A percentile compares a stretch with the other conserved stretches of the same genome.
phyloP scores from a whole-genome alignment of 2,888 invertebrate species.

The Trisateles emortualis region DNA sequence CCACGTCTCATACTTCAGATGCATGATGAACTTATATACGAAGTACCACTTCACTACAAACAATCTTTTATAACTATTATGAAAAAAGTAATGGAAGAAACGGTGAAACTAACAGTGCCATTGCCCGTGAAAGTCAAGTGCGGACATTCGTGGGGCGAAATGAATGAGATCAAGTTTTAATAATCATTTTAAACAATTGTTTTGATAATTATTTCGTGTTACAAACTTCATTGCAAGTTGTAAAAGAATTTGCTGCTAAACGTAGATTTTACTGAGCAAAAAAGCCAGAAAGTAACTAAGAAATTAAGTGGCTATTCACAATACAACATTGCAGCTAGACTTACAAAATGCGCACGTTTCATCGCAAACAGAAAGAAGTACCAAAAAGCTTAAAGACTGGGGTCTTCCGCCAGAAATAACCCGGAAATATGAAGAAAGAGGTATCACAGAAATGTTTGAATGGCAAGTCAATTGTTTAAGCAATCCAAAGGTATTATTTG shows the following conservation, averaged over 20 bases:
- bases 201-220: slow-evolving; percentile 75
- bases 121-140: slow-evolving; percentile 95
- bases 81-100: slow-evolving; percentile 93
- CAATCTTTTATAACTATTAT: slow-evolving; percentile 88
- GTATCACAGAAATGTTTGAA: slow-evolving; percentile 91
- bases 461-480: slow-evolving; percentile 95
- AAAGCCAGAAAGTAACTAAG: slow-evolving; percentile 28
- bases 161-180: slow-evolving; percentile 60
- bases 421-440: slow-evolving; percentile 89
- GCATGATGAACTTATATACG: slow-evolving; percentile 98
- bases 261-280: slow-evolving; percentile 34
- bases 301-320: slow-evolving; percentile 39
- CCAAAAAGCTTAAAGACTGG: slow-evolving; percentile 87
- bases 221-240: slow-evolving; percentile 66
- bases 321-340: slow-evolving; percentile 39
- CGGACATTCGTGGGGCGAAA: slow-evolving; percentile 93
- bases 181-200: slow-evolving; percentile 68
- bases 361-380: slow-evolving; percentile 50
- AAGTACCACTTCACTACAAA: slow-evolving; percentile 89
- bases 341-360: slow-evolving; percentile 19
- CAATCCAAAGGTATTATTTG: slow-evolving; percentile 90
- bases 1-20: slow-evolving; percentile 94
- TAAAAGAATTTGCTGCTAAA: slow-evolving; percentile 65
- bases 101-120: slow-evolving; percentile 91
- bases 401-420: slow-evolving; percentile 90